Base-by-base conservation (phyloP, 2,113 vertebrate species). In the Cyprinus carpio region DNA sequence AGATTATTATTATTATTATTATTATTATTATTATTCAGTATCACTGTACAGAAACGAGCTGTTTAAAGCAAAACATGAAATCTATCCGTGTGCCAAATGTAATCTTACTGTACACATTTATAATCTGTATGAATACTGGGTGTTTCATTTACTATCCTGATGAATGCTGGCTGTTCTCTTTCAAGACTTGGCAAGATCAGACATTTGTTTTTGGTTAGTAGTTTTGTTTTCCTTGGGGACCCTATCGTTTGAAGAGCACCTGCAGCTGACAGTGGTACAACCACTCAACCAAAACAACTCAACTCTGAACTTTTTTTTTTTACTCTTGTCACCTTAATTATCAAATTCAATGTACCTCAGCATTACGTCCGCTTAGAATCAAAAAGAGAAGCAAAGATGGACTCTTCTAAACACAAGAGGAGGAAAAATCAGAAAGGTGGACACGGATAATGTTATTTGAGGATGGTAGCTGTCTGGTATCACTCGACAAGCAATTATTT, bases 341-440 rank as follows among this genome's bases (percentile, higher is more conserved):
- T 96, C 96, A 98, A 96, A 98, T 96, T 95, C 95, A 95, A 95
- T 96, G 98, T 98, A 97, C 97, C 96, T 99, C 96, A 97, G 96
- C 94, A 96, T 96, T 92, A 94, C 92, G 92, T 94, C 94, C 93
- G 94, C 94, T 93, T 95, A 95, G 95, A 96, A 95, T 93, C 91
- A 92, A 93, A 95, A 93, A 94, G 92, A 89, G 88, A 93, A 88
- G 84, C 84, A 90, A 92, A 90, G 87, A 86, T 87, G 89, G 90
- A 90, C 92, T 89, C 86, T 88, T 87, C 92, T 89, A 90, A 91
- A 90, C 85, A 85, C 90, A 71, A 9, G 87, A 92, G 31, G 87
- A 92, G 72, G 83, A 90, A 88, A 84, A 89, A 78, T 85, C 90
- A 86, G 86, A 87, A 85, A 89, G 89, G 88, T 83, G 69, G 86